Conservation (phyloP, 2,797 vertebrate species). For the Takifugu rubripes region DNA sequence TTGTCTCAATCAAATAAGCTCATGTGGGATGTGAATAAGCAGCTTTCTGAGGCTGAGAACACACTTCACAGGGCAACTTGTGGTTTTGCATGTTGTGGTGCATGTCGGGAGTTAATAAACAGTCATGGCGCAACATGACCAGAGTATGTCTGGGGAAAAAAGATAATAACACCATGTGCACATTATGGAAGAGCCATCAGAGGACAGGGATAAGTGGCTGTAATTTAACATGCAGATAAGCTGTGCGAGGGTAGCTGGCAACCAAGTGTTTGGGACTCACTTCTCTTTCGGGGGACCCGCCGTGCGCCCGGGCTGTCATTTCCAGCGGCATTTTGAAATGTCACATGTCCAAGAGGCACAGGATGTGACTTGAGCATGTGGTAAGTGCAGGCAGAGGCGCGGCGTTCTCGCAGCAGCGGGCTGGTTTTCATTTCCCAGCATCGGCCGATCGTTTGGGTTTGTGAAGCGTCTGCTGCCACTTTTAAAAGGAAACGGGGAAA, state of each 20-base stretch:
- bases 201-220: not conserved
- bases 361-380: conserved; percentile 56
- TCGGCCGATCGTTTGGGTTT: conserved; percentile 26
- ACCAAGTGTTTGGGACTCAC: conserved; percentile 26
- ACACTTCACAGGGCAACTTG: not conserved
- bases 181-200: not conserved
- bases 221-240: conserved; percentile 12
- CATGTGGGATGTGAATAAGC: too few species aligned
- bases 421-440: conserved; percentile 43
- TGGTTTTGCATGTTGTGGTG: conserved; percentile 12
- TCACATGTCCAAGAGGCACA: conserved; percentile 58
- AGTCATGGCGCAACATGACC: not conserved
- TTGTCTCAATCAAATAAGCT: too few species aligned
- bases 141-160: too few species aligned
- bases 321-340: conserved; percentile 62
- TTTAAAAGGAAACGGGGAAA: conserved; percentile 34
- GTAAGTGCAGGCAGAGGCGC: conserved; percentile 40
- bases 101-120: conserved; percentile 1
- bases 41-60: too few species aligned
- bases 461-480: not conserved
- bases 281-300: conserved; percentile 17
- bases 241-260: conserved; percentile 15
- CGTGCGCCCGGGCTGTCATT: conserved; percentile 44
- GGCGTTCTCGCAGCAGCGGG: conserved; percentile 38
- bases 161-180: not conserved